phyloP scores from a whole-genome alignment of 1,140 invertebrate species.

The Littorina saxatilis region DNA sequence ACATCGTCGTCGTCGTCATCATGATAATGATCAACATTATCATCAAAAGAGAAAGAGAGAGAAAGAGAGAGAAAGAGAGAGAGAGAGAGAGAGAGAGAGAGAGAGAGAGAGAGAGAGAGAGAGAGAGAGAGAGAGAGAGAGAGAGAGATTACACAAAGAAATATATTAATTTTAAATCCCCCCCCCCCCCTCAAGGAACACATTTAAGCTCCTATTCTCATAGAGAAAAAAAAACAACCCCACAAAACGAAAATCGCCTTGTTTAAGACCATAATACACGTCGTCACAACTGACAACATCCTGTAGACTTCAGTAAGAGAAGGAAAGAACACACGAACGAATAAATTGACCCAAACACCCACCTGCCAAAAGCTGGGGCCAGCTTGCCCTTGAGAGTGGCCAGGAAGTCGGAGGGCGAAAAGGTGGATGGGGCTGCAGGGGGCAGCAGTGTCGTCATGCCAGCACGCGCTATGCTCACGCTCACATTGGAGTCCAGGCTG shows the following conservation, averaged over 20 bases:
- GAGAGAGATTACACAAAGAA: no score
- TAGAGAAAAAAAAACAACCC: neutral
- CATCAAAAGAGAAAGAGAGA: neutral
- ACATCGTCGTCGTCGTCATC: no score
- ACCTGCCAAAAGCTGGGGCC: slow-evolving; percentile 38
- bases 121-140: neutral
- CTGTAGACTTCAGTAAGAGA: no score
- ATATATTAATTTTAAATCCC: neutral
- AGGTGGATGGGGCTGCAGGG: slow-evolving; percentile 45
- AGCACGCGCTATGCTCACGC: slow-evolving; percentile 45
- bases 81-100: slow-evolving; percentile 3
- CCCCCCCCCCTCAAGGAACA: neutral
- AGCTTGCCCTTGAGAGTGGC: slow-evolving; percentile 51
- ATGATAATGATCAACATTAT: no score
- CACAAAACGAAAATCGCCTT: no score
- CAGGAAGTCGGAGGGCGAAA: slow-evolving; percentile 52
- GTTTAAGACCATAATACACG: no score
- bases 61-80: neutral
- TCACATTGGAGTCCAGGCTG: slow-evolving; percentile 51
- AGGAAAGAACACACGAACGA: no score
- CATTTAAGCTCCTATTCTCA: neutral
- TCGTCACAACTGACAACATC: no score
- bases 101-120: neutral
- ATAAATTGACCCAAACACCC: no score
- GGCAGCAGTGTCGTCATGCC: slow-evolving; percentile 44